A percentile compares a stretch with the other conserved stretches of the same genome.
Evolutionary conservation across 1,140 invertebrate species (phyloP).

Genomic region (Venturia canescens): DNA sequence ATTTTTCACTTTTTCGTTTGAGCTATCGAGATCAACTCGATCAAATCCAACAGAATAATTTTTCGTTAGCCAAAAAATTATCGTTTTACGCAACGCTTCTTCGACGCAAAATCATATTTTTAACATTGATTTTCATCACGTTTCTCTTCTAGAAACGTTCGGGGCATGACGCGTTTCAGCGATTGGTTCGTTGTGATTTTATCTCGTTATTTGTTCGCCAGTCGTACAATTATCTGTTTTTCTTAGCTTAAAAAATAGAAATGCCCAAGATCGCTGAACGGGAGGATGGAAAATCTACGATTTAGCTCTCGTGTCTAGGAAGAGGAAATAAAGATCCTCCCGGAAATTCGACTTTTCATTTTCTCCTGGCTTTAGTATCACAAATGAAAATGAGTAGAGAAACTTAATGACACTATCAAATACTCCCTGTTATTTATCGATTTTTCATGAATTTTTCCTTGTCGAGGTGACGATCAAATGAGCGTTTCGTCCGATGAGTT

Average conservation of each 20-base stretch:
- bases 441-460: constrained; percentile 23
- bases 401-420: background rate
- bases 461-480: constrained; percentile 52
- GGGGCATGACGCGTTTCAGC: background rate
- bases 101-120: background rate
- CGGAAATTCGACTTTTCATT: background rate
- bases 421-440: background rate
- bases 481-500: constrained; percentile 66
- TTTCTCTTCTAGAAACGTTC: background rate
- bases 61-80: background rate
- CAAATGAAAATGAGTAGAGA: too few relatives aligned
- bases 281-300: background rate
- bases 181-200: background rate
- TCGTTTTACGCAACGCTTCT: too few relatives aligned
- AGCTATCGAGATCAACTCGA: constrained; percentile 18
- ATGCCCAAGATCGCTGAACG: background rate
- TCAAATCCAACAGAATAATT: constrained; percentile 1
- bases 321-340: background rate
- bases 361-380: too few relatives aligned
- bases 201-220: background rate
- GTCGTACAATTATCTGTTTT: background rate
- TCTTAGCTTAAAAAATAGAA: background rate
- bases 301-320: background rate
- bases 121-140: background rate
- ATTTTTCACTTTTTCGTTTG: background rate